Evolutionary conservation across 2,888 invertebrate species (phyloP), one percentile per base, ranked within the genome.

Genomic region (Bhutanitis thaidina): DNA sequence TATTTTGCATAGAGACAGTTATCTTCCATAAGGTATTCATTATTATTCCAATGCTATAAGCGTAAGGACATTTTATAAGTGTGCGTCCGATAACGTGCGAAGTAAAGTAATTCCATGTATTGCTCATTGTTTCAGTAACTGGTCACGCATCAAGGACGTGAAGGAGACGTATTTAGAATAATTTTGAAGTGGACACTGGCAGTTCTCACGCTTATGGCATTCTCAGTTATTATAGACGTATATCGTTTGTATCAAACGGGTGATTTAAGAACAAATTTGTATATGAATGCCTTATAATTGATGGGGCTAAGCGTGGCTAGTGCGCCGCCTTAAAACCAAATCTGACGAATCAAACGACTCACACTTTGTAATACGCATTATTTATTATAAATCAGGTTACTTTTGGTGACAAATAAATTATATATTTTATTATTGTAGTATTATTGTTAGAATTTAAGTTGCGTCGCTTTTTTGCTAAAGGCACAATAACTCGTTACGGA

Each of bases 61-160:
- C 38, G 49, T 50, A 45, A 51, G 45, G 53, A 52, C 59, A 54
- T 58, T 59, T 59, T 61, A 62, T 56, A 59, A 53, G 51, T 50
- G 62, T 66, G 62, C 50, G 54, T 64, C 67, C 56, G 53, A 64
- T 64, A 74, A 77, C 78, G 80, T 78, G 76, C 69, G 45, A 73
- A 69, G 75, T 72, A 71, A 75, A 67, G 66, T 69, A 72, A 77
- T 78, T 73, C 69, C 67, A 59, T 63, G 76, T 72, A 74, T 69
- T 67, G 71, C 64, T 59, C 56, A 62, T 63, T 74, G 61, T 72
- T 85, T 79, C 64, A 71, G 64, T 71, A 65, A 58, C 87, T 61
- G 69, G 77, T 84, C 87, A 87, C 87, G 87, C 77, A 70, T 71
- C 87, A 88, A 88, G 87, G 87, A 84, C 87, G 83, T 70, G 74